Conservation (phyloP, 2,888 invertebrate species). For the Aplocera efformata region DNA sequence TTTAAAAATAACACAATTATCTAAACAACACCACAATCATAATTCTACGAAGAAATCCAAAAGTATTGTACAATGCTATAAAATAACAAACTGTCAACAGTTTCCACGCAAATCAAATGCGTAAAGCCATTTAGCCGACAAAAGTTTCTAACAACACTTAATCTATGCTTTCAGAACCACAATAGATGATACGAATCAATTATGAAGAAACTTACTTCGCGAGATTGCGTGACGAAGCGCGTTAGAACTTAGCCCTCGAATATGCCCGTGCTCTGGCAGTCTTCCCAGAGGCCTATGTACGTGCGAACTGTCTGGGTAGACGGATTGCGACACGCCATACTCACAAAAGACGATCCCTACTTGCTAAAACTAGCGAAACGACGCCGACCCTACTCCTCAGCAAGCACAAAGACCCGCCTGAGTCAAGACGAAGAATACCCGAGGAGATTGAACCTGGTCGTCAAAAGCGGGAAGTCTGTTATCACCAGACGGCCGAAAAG, state of each 20-base stretch:
- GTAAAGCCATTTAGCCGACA: constrained; percentile 20
- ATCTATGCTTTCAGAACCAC: constrained; percentile 42
- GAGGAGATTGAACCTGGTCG: constrained; percentile 55
- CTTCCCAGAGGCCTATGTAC: constrained; percentile 82
- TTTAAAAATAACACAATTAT: neutral
- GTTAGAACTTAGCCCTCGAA: constrained; percentile 32
- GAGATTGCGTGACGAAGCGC: constrained; percentile 50
- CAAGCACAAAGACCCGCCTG: constrained; percentile 45
- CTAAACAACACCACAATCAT: too few species aligned
- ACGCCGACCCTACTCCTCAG: constrained; percentile 59
- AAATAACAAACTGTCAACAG: constrained; percentile 11
- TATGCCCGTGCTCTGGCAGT: constrained; percentile 82
- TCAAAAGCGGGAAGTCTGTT: constrained; percentile 52
- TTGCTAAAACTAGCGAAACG: constrained; percentile 48
- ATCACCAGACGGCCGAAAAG: constrained; percentile 40
- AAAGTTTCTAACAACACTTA: constrained; percentile 27
- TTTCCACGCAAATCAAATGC: constrained; percentile 13
- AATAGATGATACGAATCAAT: constrained; percentile 52
- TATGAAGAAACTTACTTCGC: constrained; percentile 40
- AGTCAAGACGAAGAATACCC: constrained; percentile 47
- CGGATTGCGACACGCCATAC: constrained; percentile 85
- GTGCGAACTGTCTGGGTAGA: constrained; percentile 85
- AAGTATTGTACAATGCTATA: constrained; percentile 8
- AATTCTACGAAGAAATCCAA: neutral
- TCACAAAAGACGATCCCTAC: constrained; percentile 82